phyloP scores from a whole-genome alignment of 2,888 invertebrate species.

The Acleris holmiana region DNA sequence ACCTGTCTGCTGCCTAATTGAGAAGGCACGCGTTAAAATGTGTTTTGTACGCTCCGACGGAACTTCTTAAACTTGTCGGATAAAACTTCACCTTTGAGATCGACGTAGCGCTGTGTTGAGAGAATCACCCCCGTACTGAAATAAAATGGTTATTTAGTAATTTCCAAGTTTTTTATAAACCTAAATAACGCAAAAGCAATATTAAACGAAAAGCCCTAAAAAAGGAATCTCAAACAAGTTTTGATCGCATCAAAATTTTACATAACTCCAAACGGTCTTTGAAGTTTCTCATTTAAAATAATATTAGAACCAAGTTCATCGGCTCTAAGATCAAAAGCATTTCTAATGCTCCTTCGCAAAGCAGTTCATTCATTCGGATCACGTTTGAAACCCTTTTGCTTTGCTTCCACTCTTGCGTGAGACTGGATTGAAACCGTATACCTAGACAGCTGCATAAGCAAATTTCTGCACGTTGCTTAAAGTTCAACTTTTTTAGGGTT shows the following conservation, averaged over 20 bases:
- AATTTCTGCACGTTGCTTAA: neutral
- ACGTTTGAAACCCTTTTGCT: constrained; percentile 20
- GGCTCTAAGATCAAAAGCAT: constrained; percentile 18
- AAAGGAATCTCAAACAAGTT: neutral
- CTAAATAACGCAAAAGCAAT: no score
- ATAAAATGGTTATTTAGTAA: no score
- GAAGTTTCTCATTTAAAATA: constrained; percentile 22
- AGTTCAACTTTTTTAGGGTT: no score
- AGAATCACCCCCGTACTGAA: no score
- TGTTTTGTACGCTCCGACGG: no score
- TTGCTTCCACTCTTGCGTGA: constrained; percentile 17
- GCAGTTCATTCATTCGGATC: constrained; percentile 24
- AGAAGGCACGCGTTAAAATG: no score
- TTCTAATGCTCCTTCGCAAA: constrained; percentile 9
- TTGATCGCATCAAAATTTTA: constrained; percentile 7
- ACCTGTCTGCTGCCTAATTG: no score
- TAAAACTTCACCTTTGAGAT: no score
- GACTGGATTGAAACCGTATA: constrained; percentile 10
- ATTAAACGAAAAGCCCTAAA: neutral
- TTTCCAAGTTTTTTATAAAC: no score
- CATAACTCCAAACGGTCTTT: constrained; percentile 9
- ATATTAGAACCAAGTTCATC: constrained; percentile 24
- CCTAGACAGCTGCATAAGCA: neutral
- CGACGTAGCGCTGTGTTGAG: no score
- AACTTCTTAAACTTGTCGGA: no score